Percentiles rank a stretch among this genome's conserved stretches.
These are phyloP conservation scores for Sciurus vulgaris DNA, from an alignment of 2,797 vertebrate species.

Conservation along the genomic window DNA sequence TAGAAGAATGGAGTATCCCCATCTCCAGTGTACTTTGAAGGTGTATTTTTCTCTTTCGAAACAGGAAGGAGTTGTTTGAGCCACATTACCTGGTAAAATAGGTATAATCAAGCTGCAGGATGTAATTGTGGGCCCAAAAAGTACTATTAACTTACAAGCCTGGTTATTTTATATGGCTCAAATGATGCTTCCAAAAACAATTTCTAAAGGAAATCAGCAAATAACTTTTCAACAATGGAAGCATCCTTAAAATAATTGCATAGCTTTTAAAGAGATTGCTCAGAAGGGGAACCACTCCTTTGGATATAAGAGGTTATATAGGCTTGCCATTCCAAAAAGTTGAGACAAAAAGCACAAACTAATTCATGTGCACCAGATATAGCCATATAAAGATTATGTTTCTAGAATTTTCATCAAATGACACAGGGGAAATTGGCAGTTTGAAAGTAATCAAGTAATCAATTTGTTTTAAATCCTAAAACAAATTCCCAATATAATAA, in stretches of 20 bases:
- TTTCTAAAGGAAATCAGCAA: constrained; percentile 66
- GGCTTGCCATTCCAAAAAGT: not conserved
- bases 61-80: constrained; percentile 62
- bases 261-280: constrained; percentile 49
- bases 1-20: not conserved
- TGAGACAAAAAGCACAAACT: constrained; percentile 45
- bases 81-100: constrained; percentile 18
- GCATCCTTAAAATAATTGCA: constrained; percentile 31
- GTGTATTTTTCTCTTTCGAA: constrained; percentile 41
- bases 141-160: constrained; percentile 51
- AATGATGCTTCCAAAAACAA: constrained; percentile 50
- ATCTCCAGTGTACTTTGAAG: not conserved
- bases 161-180: constrained; percentile 63
- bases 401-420: constrained; percentile 61
- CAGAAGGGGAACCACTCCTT: constrained; percentile 39
- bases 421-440: constrained; percentile 21
- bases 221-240: constrained; percentile 57
- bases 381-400: constrained; percentile 41
- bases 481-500: not conserved
- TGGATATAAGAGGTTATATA: not conserved
- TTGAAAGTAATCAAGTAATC: constrained; percentile 13
- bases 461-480: constrained; percentile 13
- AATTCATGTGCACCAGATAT: not conserved
- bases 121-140: constrained; percentile 37
- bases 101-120: constrained; percentile 27